A percentile compares a stretch with the other conserved stretches of the same genome.
These are phyloP conservation scores for Tetranychus piercei DNA, from an alignment of 2,888 invertebrate genomes.

Conservation along the genomic window DNA sequence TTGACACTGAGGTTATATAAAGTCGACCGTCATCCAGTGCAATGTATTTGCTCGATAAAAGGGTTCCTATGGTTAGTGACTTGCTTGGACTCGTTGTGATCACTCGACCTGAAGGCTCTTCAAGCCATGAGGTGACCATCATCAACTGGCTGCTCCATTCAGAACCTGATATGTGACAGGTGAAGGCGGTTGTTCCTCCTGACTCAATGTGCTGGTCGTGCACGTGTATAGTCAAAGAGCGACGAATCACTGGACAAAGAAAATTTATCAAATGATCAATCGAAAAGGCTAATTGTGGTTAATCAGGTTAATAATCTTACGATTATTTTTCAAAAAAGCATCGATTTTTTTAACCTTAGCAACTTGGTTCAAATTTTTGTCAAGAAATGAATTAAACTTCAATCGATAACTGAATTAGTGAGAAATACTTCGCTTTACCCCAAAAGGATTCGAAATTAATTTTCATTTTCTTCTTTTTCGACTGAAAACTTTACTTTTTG, in stretches of 20 bases:
- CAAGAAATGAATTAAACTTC: no score
- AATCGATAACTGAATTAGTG: no score
- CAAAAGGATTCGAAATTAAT: no score
- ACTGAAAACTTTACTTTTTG: no score
- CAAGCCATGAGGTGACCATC: neutral
- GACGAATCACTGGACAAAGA: neutral
- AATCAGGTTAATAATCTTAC: no score
- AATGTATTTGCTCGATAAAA: neutral
- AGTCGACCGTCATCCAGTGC: constrained; percentile 43
- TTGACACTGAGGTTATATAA: constrained; percentile 44
- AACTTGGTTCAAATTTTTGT: no score
- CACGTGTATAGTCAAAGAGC: neutral
- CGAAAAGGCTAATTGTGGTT: neutral
- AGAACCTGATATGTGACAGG: constrained; percentile 7
- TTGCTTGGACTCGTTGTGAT: neutral
- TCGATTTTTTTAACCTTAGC: no score
- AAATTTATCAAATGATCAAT: neutral
- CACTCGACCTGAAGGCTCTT: constrained; percentile 4
- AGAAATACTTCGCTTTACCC: no score
- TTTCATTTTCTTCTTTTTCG: no score
- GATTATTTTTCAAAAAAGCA: no score
- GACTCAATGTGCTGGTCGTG: neutral
- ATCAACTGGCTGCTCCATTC: neutral
- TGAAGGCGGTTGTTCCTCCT: neutral
- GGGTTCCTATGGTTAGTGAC: neutral